Evolutionary conservation across 2,113 vertebrate genomes (phyloP).

Genomic region (Sebastes schlegelii): DNA sequence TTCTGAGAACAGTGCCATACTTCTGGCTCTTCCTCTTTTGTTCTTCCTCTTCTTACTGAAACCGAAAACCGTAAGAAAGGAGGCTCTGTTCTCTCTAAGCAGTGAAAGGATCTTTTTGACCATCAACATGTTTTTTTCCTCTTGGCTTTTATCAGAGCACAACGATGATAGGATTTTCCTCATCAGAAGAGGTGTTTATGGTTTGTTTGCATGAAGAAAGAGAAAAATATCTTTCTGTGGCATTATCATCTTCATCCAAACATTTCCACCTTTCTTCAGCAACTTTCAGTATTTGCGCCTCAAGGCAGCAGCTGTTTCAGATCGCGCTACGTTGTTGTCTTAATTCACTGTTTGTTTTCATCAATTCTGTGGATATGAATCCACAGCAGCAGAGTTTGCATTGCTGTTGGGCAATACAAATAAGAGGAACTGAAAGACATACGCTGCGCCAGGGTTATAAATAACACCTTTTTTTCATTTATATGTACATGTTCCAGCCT

Average conservation of each 20-base stretch:
- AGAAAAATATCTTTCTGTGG: not conserved
- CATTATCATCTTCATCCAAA: not conserved
- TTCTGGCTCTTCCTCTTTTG: not conserved
- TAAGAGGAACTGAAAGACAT: not conserved
- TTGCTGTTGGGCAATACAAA: not conserved
- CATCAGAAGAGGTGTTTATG: too few relatives aligned
- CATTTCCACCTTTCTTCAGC: not conserved
- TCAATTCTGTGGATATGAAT: not conserved
- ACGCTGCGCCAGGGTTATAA: not conserved
- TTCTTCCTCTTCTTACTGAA: not conserved
- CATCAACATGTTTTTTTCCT: not conserved
- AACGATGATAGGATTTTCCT: too few relatives aligned
- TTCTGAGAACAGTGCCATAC: not conserved
- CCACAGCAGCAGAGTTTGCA: not conserved
- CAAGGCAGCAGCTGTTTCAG: slow-evolving; percentile 1
- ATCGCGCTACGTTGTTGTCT: not conserved
- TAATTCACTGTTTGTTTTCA: not conserved
- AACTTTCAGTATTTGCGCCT: not conserved
- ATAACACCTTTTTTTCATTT: slow-evolving; percentile 8
- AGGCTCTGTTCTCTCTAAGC: not conserved
- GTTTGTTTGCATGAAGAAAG: not conserved
- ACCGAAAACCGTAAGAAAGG: not conserved
- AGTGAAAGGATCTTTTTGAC: not conserved
- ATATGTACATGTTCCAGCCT: not conserved
- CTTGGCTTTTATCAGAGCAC: not conserved